Percentiles rank a stretch among this genome's conserved stretches.
These are phyloP conservation scores for Fragariocoptes setiger DNA, from an alignment of 1,140 invertebrate species.

Conservation along the genomic window DNA sequence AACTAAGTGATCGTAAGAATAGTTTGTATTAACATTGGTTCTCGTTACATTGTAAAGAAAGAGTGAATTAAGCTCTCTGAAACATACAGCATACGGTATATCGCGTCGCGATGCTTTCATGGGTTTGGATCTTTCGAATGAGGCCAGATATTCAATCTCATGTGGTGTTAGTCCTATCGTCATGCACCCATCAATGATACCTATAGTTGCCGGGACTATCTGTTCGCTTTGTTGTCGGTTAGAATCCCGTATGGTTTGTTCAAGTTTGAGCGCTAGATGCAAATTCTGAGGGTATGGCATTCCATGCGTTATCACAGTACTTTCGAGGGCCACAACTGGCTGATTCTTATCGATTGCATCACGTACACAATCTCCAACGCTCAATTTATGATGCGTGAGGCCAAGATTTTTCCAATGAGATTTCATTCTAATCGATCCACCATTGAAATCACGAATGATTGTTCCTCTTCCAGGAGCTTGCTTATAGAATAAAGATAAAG, in stretches of 20 bases:
- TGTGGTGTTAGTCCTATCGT: constrained; percentile 36
- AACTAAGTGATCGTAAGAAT: too few species aligned
- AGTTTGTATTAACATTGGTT: too few species aligned
- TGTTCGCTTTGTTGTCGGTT: neutral
- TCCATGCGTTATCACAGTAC: constrained; percentile 89
- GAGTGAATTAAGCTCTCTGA: too few species aligned
- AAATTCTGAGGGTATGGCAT: constrained; percentile 73
- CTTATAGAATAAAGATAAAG: too few species aligned
- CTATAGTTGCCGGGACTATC: constrained; percentile 73
- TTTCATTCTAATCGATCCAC: too few species aligned
- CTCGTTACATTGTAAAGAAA: too few species aligned
- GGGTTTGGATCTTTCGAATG: constrained; percentile 15
- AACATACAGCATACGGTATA: constrained; percentile 37
- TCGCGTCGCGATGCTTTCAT: constrained; percentile 59
- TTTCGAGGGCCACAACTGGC: constrained; percentile 73
- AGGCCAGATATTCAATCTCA: constrained; percentile 25
- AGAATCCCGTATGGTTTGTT: neutral
- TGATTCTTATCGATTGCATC: constrained; percentile 22
- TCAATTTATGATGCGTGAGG: too few species aligned
- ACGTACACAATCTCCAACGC: constrained; percentile 16
- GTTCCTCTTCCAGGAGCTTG: too few species aligned
- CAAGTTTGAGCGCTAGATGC: neutral
- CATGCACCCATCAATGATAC: constrained; percentile 46
- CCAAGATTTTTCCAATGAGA: too few species aligned
- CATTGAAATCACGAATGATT: too few species aligned